phyloP scores from a whole-genome alignment of 2,797 vertebrate species.

The Coendou prehensilis region DNA sequence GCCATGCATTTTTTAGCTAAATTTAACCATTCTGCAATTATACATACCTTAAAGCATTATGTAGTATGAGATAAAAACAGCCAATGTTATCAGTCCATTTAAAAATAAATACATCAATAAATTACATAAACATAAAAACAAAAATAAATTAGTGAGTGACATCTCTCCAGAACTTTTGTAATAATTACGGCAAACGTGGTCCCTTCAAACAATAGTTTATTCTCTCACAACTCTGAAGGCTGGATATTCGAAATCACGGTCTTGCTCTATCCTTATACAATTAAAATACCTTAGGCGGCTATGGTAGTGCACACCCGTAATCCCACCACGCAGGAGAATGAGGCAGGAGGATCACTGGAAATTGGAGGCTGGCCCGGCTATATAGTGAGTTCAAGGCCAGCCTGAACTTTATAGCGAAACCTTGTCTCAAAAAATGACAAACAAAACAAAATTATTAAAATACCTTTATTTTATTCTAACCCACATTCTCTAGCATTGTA shows the following conservation, averaged over 20 bases:
- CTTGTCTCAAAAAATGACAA: not conserved
- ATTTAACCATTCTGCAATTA: not conserved
- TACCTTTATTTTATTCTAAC: constrained; percentile 19
- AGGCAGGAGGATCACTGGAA: not conserved
- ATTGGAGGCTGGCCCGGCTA: not conserved
- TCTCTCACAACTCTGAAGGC: constrained; percentile 18
- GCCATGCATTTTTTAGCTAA: not conserved
- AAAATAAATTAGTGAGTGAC: not conserved
- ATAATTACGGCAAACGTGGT: not conserved
- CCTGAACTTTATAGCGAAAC: not conserved
- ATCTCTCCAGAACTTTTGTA: not conserved
- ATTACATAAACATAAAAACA: not conserved
- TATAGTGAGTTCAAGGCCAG: not conserved
- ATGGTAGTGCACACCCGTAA: not conserved
- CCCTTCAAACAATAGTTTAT: not conserved
- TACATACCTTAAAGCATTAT: not conserved
- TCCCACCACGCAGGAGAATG: not conserved
- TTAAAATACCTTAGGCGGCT: not conserved
- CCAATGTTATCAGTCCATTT: not conserved
- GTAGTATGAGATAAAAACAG: not conserved
- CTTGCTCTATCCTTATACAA: not conserved
- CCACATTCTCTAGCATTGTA: not conserved
- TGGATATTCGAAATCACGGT: not conserved
- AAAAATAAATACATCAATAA: not conserved
- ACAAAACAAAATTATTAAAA: not conserved